Conservation (phyloP, 2,888 invertebrate genomes). For the Proisotoma minuta region DNA sequence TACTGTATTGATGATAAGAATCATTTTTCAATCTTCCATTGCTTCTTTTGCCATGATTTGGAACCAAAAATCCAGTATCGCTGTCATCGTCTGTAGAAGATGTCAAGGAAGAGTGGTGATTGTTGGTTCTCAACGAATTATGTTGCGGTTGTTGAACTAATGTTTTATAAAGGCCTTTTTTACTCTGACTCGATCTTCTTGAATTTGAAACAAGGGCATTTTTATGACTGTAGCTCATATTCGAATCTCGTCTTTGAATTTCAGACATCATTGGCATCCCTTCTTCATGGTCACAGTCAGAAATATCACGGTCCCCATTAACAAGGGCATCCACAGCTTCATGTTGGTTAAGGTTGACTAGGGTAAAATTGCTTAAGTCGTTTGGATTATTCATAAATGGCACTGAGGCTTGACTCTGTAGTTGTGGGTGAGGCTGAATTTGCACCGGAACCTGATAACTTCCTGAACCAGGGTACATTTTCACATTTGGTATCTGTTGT, state of each 20-base stretch:
- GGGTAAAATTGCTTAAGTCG: constrained; percentile 25
- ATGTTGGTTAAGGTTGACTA: constrained; percentile 28
- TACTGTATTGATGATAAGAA: constrained; percentile 5
- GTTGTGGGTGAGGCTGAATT: too few species aligned
- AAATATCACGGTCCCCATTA: background rate
- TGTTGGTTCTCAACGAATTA: too few species aligned
- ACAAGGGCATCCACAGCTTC: too few species aligned
- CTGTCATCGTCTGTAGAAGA: constrained; percentile 25
- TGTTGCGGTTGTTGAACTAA: too few species aligned
- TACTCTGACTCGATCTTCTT: too few species aligned
- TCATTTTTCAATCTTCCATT: constrained; percentile 4
- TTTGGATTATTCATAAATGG: too few species aligned
- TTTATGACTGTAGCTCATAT: background rate
- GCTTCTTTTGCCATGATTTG: constrained; percentile 11
- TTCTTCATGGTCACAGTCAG: background rate
- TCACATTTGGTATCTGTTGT: too few species aligned
- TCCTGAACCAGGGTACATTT: too few species aligned
- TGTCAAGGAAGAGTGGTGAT: too few species aligned
- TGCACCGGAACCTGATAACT: too few species aligned
- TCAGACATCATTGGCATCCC: background rate
- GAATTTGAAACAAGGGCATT: background rate
- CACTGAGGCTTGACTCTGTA: too few species aligned
- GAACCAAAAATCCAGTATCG: constrained; percentile 28
- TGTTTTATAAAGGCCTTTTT: too few species aligned
- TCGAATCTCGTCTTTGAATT: background rate